Evolutionary conservation across 2,797 vertebrate species (phyloP).

Genomic region (Aphelocoma californica): DNA sequence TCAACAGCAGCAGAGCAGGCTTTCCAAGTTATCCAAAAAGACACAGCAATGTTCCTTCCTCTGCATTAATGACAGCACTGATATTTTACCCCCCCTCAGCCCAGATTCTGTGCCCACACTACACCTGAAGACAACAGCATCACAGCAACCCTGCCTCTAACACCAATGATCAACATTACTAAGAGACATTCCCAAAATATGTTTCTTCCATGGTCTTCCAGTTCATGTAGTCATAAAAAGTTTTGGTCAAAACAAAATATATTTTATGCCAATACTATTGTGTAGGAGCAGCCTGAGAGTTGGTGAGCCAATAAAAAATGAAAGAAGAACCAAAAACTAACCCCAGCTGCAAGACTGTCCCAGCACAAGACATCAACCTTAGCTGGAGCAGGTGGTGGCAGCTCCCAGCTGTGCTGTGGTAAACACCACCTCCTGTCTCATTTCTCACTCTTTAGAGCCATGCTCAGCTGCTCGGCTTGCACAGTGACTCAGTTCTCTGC

Average conservation of each 20-base stretch:
- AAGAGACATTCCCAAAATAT: not conserved
- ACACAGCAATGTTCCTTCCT: not conserved
- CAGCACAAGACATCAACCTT: not conserved
- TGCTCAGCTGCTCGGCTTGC: not conserved
- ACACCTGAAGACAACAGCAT: not conserved
- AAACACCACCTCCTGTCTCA: not conserved
- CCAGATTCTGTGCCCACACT: not conserved
- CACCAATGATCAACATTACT: fast-evolving
- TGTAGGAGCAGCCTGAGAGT: not conserved
- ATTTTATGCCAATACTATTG: not conserved
- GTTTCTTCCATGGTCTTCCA: not conserved
- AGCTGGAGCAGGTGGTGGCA: not conserved
- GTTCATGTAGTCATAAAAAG: not conserved
- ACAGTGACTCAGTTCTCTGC: not conserved
- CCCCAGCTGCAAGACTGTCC: not conserved
- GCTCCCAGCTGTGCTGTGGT: not conserved
- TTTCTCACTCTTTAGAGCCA: not conserved
- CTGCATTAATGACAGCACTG: not conserved
- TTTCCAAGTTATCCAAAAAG: not conserved
- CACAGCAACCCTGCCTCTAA: not conserved
- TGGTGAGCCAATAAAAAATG: not conserved
- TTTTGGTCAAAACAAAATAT: fast-evolving
- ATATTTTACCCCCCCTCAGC: not conserved
- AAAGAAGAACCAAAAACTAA: not conserved
- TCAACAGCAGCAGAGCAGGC: not conserved